These are phyloP conservation scores for Ceratina japonica DNA, from an alignment of 1,140 invertebrate species.

Conservation along the genomic window DNA sequence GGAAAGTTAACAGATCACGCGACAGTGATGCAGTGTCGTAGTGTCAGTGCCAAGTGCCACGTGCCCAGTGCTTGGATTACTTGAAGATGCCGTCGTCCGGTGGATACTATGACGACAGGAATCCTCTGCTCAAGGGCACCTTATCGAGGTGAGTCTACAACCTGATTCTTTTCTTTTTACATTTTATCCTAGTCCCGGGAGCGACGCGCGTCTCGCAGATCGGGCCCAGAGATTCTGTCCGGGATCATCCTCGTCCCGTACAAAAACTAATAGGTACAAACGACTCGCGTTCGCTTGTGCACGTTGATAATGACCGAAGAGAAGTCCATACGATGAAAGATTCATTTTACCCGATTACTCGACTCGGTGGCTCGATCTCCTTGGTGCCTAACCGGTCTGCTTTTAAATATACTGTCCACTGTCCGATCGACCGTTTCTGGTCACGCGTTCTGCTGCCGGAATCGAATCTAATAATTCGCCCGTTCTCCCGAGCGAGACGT, in stretches of 20 bases:
- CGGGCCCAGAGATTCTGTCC: neutral
- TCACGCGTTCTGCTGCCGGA: neutral
- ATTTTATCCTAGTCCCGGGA: neutral
- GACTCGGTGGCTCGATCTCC: slow-evolving; percentile 38
- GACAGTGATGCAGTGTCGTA: slow-evolving; percentile 78
- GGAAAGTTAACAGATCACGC: slow-evolving; percentile 74
- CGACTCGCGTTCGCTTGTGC: neutral
- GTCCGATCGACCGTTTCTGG: neutral
- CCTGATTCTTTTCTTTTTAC: slow-evolving; percentile 15
- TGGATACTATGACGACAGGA: slow-evolving; percentile 80
- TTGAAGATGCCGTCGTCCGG: slow-evolving; percentile 76
- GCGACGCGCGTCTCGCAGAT: neutral
- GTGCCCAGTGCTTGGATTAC: slow-evolving; percentile 77
- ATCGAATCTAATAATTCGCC: slow-evolving; percentile 2
- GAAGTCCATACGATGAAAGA: slow-evolving; percentile 34
- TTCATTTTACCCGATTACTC: slow-evolving; percentile 39
- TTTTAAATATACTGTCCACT: slow-evolving; percentile 35
- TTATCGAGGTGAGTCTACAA: slow-evolving; percentile 77
- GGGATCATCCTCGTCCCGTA: no score
- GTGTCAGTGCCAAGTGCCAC: slow-evolving; percentile 73
- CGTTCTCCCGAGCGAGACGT: neutral
- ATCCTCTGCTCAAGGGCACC: slow-evolving; percentile 80
- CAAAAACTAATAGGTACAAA: neutral
- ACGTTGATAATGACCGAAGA: slow-evolving; percentile 12
- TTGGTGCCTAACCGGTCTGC: slow-evolving; percentile 48